Conservation (phyloP, 2,888 invertebrate species). For the Polyommatus icarus region DNA sequence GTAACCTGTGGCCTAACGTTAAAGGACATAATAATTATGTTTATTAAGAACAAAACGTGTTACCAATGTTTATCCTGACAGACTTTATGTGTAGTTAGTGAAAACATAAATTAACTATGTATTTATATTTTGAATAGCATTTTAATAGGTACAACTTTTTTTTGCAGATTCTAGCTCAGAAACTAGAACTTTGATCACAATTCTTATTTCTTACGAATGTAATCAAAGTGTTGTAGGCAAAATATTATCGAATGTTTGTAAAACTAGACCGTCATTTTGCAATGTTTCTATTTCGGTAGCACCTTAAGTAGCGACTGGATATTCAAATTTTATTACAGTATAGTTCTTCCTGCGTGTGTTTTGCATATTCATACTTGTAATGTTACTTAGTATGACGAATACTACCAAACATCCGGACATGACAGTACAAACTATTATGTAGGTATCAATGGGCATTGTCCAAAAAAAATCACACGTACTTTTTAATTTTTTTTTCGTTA, state of each 20-base stretch:
- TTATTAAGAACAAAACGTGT: no score
- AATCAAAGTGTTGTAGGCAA: background rate
- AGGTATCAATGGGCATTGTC: no score
- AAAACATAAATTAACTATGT: no score
- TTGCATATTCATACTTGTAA: background rate
- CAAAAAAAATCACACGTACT: no score
- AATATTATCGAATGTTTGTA: background rate
- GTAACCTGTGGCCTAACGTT: no score
- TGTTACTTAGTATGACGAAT: background rate
- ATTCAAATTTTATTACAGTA: background rate
- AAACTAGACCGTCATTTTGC: slow-evolving; percentile 1
- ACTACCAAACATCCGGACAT: background rate
- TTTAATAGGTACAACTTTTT: no score
- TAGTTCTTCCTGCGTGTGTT: background rate
- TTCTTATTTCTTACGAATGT: background rate
- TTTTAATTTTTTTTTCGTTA: no score
- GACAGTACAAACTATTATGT: background rate
- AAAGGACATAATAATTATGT: no score
- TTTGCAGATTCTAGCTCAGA: background rate
- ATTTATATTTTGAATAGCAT: no score
- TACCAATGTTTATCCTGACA: no score
- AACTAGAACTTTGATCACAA: background rate
- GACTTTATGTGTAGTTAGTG: no score
- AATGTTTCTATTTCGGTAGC: background rate
- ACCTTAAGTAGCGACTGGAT: background rate